These are phyloP conservation scores for Cyclophora punctaria DNA, from an alignment of 2,888 invertebrate genomes.

Conservation along the genomic window DNA sequence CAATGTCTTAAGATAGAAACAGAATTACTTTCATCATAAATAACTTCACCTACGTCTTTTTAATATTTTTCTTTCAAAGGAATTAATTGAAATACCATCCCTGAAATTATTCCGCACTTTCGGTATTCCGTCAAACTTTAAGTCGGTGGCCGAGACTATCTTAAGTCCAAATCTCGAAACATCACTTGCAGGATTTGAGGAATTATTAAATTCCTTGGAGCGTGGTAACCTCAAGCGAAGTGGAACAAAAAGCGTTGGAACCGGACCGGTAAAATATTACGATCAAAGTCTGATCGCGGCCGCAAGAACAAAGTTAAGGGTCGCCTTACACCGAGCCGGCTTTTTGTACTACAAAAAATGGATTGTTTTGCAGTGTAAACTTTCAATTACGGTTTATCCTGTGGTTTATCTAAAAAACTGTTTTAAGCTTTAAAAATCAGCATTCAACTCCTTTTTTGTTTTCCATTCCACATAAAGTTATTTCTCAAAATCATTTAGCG, in stretches of 20 bases:
- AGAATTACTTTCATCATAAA: not conserved
- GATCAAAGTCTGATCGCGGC: conserved; percentile 36
- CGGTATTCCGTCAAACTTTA: conserved; percentile 22
- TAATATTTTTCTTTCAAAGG: conserved; percentile 1
- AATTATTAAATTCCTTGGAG: conserved; percentile 42
- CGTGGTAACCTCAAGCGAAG: conserved; percentile 33
- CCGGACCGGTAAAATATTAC: conserved; percentile 38
- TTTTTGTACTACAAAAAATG: not conserved
- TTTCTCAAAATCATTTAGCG: too few species aligned
- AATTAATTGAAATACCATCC: conserved; percentile 9
- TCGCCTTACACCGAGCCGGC: conserved; percentile 1
- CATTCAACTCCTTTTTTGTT: too few species aligned
- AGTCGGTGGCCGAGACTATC: conserved; percentile 21
- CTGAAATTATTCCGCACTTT: conserved; percentile 6
- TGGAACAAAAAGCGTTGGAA: conserved; percentile 37
- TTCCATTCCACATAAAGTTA: too few species aligned
- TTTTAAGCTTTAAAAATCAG: too few species aligned
- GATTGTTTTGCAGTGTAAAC: too few species aligned
- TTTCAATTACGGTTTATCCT: too few species aligned
- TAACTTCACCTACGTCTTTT: too few species aligned
- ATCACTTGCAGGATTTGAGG: conserved; percentile 42
- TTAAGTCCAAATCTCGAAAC: conserved; percentile 32
- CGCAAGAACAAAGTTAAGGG: conserved; percentile 28
- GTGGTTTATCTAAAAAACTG: too few species aligned
- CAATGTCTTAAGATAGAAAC: not conserved